Percentiles rank a stretch among this genome's conserved stretches.
Evolutionary conservation across 2,113 vertebrate species (phyloP).

Genomic region (Eonycteris spelaea): DNA sequence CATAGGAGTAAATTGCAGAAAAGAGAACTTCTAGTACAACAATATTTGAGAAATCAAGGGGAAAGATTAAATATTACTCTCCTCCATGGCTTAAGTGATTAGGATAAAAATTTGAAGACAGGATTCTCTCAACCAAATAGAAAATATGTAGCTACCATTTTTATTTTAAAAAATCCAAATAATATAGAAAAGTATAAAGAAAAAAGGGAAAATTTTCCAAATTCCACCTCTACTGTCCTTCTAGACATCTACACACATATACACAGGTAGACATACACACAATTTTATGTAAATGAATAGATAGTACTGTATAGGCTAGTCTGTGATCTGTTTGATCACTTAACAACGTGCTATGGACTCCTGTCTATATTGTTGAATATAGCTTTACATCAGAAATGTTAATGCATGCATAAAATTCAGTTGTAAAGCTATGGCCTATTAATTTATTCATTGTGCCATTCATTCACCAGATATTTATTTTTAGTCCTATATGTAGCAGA

Average conservation of each 20-base stretch:
- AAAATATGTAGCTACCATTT: background rate
- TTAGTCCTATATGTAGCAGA: background rate
- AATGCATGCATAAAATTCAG: background rate
- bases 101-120: background rate
- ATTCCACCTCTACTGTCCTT: background rate
- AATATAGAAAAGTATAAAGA: background rate
- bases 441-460: background rate
- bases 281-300: background rate
- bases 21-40: background rate
- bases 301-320: background rate
- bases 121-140: background rate
- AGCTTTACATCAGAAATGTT: background rate
- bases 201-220: slow-evolving; percentile 1
- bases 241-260: background rate
- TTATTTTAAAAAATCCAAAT: background rate
- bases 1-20: background rate
- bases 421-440: background rate
- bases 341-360: background rate
- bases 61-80: background rate
- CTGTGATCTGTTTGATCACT: background rate
- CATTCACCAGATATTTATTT: background rate
- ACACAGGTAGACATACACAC: background rate
- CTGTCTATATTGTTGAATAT: background rate
- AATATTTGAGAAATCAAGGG: slow-evolving; percentile 3
- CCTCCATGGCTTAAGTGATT: background rate